Conservation (phyloP, 2,888 invertebrate genomes). For the Philaethria dido region DNA sequence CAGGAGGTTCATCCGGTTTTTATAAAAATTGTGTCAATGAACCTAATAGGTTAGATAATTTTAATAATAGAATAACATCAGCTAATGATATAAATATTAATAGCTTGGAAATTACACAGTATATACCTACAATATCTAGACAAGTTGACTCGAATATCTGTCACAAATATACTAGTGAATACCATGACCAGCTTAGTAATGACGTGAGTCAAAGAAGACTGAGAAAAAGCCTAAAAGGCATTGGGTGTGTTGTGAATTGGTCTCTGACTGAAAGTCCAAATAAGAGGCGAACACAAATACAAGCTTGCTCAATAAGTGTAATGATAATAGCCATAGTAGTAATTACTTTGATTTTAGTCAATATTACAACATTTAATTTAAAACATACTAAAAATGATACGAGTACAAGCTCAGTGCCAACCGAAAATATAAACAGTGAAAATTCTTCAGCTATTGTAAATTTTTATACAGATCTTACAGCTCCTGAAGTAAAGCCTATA, state of each 20-base stretch:
- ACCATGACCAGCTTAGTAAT: constrained; percentile 62
- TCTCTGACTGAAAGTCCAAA: constrained; percentile 72
- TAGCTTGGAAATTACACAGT: constrained; percentile 36
- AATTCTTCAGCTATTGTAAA: constrained; percentile 63
- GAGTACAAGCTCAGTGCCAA: constrained; percentile 80
- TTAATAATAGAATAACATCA: constrained; percentile 48
- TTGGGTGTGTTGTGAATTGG: constrained; percentile 76
- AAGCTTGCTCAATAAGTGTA: constrained; percentile 81
- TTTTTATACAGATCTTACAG: constrained; percentile 54
- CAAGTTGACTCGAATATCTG: constrained; percentile 71
- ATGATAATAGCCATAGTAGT: constrained; percentile 80
- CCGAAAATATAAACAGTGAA: constrained; percentile 62
- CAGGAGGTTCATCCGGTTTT: constrained; percentile 47
- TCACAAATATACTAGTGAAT: constrained; percentile 65
- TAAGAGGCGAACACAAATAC: constrained; percentile 78
- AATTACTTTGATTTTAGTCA: constrained; percentile 79
- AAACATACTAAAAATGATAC: constrained; percentile 62
- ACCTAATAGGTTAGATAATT: constrained; percentile 48
- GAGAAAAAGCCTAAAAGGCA: constrained; percentile 75
- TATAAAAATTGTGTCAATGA: constrained; percentile 52
- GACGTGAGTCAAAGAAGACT: constrained; percentile 64
- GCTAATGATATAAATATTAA: constrained; percentile 32
- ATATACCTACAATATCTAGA: constrained; percentile 76
- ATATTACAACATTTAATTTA: constrained; percentile 75
- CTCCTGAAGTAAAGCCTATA: constrained; percentile 46